Evolutionary conservation across 2,888 invertebrate species (phyloP).

Genomic region (Invenusta paracnida): DNA sequence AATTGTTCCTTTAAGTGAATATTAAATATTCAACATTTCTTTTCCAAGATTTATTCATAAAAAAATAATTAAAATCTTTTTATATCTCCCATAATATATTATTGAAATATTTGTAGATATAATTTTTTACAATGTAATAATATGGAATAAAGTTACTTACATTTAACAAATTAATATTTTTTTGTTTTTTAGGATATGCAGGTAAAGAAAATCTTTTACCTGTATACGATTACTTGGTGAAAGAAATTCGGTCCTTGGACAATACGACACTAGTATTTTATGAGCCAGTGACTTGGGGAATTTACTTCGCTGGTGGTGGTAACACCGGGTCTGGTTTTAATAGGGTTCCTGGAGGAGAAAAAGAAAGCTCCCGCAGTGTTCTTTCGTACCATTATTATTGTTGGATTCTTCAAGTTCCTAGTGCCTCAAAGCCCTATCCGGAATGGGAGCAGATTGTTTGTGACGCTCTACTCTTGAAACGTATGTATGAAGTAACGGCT

Average conservation of each 20-base stretch:
- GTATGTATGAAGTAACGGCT: conserved; percentile 20
- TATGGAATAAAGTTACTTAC: neutral
- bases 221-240: conserved; percentile 47
- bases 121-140: neutral
- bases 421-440: conserved; percentile 42
- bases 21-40: no score
- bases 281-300: conserved; percentile 53
- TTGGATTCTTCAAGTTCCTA: conserved; percentile 47
- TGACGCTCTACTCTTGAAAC: conserved; percentile 46
- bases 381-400: conserved; percentile 52
- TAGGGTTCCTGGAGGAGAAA: conserved; percentile 49
- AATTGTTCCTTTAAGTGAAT: no score
- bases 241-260: conserved; percentile 49
- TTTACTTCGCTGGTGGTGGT: conserved; percentile 46
- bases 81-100: neutral
- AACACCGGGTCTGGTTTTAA: conserved; percentile 49
- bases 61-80: no score
- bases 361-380: conserved; percentile 45
- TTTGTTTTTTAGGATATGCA: conserved; percentile 44
- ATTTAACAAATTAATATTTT: neutral
- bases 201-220: conserved; percentile 49
- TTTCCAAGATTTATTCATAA: no score
- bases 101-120: neutral
- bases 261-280: conserved; percentile 50
- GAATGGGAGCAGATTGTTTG: conserved; percentile 47